These are phyloP conservation scores for Papilio aristodemus DNA, from an alignment of 1,140 invertebrate genomes.

Conservation along the genomic window DNA sequence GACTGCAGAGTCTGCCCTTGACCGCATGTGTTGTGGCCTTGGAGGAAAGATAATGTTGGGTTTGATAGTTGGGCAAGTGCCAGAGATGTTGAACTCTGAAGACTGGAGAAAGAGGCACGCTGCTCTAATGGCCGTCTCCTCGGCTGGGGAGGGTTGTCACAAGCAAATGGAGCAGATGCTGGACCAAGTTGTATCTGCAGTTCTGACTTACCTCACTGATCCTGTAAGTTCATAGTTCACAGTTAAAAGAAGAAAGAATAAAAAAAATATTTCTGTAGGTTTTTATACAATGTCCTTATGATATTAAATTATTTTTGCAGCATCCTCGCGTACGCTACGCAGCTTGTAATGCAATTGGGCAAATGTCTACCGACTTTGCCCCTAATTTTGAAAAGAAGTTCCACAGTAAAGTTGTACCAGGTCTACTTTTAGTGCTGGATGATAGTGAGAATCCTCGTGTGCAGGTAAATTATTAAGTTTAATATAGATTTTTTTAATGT, in stretches of 20 bases:
- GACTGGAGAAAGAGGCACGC: constrained; percentile 95
- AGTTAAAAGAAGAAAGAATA: not conserved
- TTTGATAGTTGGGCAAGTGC: constrained; percentile 91
- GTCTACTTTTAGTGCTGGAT: constrained; percentile 93
- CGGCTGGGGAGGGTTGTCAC: constrained; percentile 98
- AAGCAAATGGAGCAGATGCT: constrained; percentile 98
- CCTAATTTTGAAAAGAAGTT: constrained; percentile 98
- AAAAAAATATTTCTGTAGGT: not conserved
- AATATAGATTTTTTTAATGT: constrained; percentile 18
- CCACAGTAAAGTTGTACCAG: constrained; percentile 95
- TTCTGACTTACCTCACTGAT: constrained; percentile 94
- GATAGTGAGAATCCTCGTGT: constrained; percentile 96
- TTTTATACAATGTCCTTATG: not conserved
- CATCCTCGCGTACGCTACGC: constrained; percentile 97
- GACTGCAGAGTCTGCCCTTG: constrained; percentile 97
- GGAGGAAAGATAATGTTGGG: constrained; percentile 97
- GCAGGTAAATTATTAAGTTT: constrained; percentile 80
- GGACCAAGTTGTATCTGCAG: constrained; percentile 93
- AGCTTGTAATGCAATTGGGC: constrained; percentile 99
- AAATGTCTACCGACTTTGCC: constrained; percentile 99
- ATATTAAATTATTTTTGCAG: constrained; percentile 70
- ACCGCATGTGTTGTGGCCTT: constrained; percentile 96
- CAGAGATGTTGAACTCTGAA: constrained; percentile 91
- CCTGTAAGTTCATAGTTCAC: constrained; percentile 69
- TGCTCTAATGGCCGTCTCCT: constrained; percentile 98